Evolutionary conservation across 2,797 vertebrate species (phyloP).

Genomic region (Hybognathus amarus): DNA sequence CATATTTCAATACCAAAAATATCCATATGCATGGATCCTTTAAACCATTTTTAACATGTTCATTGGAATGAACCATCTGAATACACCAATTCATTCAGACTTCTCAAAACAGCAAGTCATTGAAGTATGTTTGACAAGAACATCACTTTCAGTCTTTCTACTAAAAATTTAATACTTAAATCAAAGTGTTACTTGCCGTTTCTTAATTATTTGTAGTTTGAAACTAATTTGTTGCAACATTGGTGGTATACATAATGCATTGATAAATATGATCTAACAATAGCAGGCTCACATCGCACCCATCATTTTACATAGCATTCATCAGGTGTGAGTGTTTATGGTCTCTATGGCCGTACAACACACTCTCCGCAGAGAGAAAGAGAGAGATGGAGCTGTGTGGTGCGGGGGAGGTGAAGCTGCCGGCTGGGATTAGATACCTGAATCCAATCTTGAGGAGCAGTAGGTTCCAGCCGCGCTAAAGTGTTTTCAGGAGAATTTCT

Average conservation of each 20-base stretch:
- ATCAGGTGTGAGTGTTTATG: conserved; percentile 88
- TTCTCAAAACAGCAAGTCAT: not conserved
- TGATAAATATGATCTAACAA: conserved; percentile 70
- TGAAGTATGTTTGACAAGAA: not conserved
- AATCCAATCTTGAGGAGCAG: conserved; percentile 92
- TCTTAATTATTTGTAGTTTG: not conserved
- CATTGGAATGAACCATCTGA: not conserved
- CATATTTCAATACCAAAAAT: not conserved
- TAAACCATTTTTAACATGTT: not conserved
- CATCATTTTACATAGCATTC: conserved; percentile 92
- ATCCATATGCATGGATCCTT: not conserved
- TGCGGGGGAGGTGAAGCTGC: conserved; percentile 76
- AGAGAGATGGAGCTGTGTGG: conserved; percentile 64
- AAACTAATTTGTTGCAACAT: not conserved
- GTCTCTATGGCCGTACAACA: conserved; percentile 89
- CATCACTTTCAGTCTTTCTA: too few species aligned
- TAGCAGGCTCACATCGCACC: conserved; percentile 67
- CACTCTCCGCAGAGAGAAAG: conserved; percentile 82
- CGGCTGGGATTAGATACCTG: conserved; percentile 95
- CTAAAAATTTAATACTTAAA: not conserved
- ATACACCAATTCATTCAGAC: not conserved
- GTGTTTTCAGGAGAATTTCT: conserved; percentile 95
- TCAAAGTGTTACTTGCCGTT: not conserved
- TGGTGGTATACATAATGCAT: not conserved
- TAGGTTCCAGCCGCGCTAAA: conserved; percentile 94